Conservation (phyloP, 2,888 invertebrate species). For the Tricholauxania praeusta region DNA sequence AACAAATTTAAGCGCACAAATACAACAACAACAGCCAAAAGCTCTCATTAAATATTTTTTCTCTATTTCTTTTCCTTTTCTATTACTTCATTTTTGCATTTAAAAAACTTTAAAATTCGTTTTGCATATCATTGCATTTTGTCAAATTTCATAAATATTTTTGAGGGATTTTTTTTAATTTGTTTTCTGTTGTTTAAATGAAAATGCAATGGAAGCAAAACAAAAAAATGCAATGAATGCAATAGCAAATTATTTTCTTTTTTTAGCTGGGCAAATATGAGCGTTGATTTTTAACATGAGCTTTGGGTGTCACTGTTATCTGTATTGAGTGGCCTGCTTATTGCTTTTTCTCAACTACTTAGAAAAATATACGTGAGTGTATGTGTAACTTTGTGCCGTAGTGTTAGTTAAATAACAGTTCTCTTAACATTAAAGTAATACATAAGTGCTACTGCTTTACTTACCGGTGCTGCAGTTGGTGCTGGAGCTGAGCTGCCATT, state of each 20-base stretch:
- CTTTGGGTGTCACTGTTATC: slow-evolving; percentile 9
- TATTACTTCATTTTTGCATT: background rate
- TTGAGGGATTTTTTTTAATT: too few relatives aligned
- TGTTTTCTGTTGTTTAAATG: too few relatives aligned
- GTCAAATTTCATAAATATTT: too few relatives aligned
- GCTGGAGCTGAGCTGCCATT: slow-evolving; percentile 61
- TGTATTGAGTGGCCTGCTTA: background rate
- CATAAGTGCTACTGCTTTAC: slow-evolving; percentile 42
- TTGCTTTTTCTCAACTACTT: background rate
- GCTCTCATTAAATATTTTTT: slow-evolving; percentile 21
- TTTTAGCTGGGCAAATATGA: too few relatives aligned
- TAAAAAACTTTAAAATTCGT: background rate
- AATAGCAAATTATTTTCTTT: too few relatives aligned
- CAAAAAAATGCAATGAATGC: too few relatives aligned
- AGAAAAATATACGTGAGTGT: slow-evolving; percentile 38
- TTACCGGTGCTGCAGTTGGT: slow-evolving; percentile 59
- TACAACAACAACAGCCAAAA: slow-evolving; percentile 22
- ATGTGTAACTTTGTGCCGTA: slow-evolving; percentile 29
- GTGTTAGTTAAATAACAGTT: slow-evolving; percentile 3
- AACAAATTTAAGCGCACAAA: background rate
- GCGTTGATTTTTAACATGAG: background rate
- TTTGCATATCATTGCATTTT: background rate
- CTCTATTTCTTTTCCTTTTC: slow-evolving; percentile 19
- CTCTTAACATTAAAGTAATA: background rate
- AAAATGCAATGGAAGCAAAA: too few relatives aligned